Evolutionary conservation across 1,140 invertebrate species (phyloP).

Genomic region (Phymorhynchus buccinoides): DNA sequence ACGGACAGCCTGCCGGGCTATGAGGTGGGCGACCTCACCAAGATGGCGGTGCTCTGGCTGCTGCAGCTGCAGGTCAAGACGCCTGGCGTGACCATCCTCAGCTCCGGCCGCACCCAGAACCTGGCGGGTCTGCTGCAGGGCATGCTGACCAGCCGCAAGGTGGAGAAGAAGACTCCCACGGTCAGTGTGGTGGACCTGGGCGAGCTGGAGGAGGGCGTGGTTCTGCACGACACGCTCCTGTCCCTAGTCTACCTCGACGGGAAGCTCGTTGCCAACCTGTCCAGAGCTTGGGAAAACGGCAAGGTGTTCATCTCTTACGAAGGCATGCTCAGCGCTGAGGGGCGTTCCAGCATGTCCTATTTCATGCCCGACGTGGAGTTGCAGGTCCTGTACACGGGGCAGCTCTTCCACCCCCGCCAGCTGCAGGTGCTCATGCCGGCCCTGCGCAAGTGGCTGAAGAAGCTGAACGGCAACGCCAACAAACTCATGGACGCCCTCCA

Average conservation of each 20-base stretch:
- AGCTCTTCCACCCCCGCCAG: slow-evolving; percentile 34
- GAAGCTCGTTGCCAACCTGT: slow-evolving; percentile 25
- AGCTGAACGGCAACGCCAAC: slow-evolving; percentile 13
- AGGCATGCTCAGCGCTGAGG: slow-evolving; percentile 13
- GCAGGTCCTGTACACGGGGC: slow-evolving; percentile 20
- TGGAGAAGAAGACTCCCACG: slow-evolving; percentile 23
- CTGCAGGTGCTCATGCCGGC: slow-evolving; percentile 6
- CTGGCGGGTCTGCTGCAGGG: slow-evolving; percentile 23
- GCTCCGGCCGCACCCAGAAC: slow-evolving; percentile 17
- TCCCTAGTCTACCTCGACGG: slow-evolving; percentile 39
- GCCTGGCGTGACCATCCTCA: slow-evolving; percentile 25
- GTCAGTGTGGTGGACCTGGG: slow-evolving; percentile 39
- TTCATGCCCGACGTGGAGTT: slow-evolving; percentile 41
- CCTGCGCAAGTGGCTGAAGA: slow-evolving; percentile 39
- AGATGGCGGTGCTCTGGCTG: slow-evolving; percentile 23
- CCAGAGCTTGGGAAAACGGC: slow-evolving; percentile 27
- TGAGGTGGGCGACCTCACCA: slow-evolving; percentile 37
- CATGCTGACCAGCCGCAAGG: slow-evolving; percentile 33
- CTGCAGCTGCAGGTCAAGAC: slow-evolving; percentile 23
- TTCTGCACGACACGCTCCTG: slow-evolving; percentile 27
- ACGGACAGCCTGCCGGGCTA: slow-evolving; percentile 35
- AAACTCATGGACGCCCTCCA: slow-evolving; percentile 39
- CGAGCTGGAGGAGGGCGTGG: slow-evolving; percentile 20
- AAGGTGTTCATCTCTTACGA: slow-evolving; percentile 15
- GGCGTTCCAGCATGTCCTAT: slow-evolving; percentile 30